Percentiles rank a stretch among this genome's conserved stretches.
Conservation (phyloP, 2,888 invertebrate species). For the Drosophila peninsularis region DNA sequence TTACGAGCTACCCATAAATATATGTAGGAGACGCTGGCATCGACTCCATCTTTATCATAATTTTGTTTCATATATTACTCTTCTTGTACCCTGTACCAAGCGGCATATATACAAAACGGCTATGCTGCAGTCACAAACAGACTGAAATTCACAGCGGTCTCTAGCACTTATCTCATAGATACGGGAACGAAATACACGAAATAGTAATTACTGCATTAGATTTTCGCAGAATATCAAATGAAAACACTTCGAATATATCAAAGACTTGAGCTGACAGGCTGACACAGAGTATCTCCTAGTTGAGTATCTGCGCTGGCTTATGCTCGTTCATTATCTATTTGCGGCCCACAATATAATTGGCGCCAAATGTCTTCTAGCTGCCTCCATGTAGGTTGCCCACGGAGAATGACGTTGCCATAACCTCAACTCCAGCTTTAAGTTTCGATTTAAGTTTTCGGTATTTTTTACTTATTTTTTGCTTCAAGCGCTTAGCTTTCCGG, state of each 20-base stretch:
- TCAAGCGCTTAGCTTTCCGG: constrained; percentile 51
- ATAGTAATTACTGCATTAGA: background rate
- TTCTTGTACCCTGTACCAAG: constrained; percentile 1
- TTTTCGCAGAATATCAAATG: background rate
- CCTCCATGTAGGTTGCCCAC: constrained; percentile 26
- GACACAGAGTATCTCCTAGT: constrained; percentile 2
- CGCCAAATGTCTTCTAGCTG: constrained; percentile 49
- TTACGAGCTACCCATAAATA: constrained; percentile 70
- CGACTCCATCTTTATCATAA: constrained; percentile 44
- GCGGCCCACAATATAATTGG: constrained; percentile 58
- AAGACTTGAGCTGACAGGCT: background rate
- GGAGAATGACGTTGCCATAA: constrained; percentile 36
- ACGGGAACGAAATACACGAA: background rate
- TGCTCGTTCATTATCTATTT: constrained; percentile 18
- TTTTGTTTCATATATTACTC: constrained; percentile 41
- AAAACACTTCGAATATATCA: background rate
- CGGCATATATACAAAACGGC: background rate
- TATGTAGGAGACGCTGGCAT: constrained; percentile 22
- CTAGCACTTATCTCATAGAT: background rate
- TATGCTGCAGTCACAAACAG: background rate
- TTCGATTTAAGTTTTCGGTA: constrained; percentile 21
- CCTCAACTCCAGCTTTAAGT: constrained; percentile 22
- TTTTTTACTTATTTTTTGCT: constrained; percentile 27
- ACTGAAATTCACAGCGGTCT: background rate
- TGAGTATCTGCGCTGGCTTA: too few relatives aligned